These are phyloP conservation scores for Copsychus sechellarum DNA, from an alignment of 2,113 vertebrate species.

Conservation along the genomic window DNA sequence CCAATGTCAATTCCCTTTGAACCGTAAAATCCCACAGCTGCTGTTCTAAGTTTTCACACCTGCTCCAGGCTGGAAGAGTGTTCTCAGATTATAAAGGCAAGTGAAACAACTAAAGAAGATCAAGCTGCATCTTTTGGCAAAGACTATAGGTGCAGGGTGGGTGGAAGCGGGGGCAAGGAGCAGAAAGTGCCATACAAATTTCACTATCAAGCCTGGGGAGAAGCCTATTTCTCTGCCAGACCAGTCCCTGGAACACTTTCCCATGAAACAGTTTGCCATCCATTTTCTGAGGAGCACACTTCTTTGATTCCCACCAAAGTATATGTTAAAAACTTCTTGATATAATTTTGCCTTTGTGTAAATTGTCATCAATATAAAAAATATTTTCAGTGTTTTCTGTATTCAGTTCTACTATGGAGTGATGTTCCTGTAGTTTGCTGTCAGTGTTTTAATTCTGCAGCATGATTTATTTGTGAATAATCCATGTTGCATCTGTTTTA, in stretches of 20 bases:
- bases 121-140: neutral
- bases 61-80: neutral
- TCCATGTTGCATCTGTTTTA: neutral
- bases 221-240: neutral
- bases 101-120: neutral
- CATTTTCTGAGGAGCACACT: neutral
- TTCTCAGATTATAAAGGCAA: constrained; percentile 17
- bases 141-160: neutral
- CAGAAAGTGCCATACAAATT: neutral
- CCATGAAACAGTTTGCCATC: neutral
- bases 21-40: constrained; percentile 16
- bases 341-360: neutral
- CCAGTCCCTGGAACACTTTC: neutral
- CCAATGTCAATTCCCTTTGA: neutral
- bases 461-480: neutral
- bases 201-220: neutral
- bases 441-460: neutral
- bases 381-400: neutral
- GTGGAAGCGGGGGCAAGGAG: neutral
- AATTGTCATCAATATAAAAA: neutral
- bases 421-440: neutral
- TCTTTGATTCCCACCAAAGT: neutral
- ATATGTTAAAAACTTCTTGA: neutral
- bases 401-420: neutral
- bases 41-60: constrained; percentile 14